Percentiles rank a stretch among this genome's conserved stretches.
Conservation (phyloP, 2,113 vertebrate genomes). For the Thryonomys swinderianus region DNA sequence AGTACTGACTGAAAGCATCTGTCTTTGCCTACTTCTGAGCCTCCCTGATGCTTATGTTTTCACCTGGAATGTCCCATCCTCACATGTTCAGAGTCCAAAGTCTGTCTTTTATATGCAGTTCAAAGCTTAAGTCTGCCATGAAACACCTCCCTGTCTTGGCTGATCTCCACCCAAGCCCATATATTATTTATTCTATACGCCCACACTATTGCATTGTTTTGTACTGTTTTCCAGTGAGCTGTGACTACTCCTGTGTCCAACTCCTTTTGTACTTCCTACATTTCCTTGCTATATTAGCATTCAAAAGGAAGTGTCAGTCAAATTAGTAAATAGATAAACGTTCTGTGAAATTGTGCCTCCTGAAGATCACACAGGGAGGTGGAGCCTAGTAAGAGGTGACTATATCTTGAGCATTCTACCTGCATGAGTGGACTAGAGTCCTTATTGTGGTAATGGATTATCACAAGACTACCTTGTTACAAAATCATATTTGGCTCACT, state of each 20-base stretch:
- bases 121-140: rapidly evolving
- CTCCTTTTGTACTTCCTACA: not conserved
- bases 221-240: not conserved
- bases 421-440: not conserved
- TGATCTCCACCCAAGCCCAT: not conserved
- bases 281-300: not conserved
- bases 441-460: not conserved
- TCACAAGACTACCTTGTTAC: not conserved
- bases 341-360: not conserved
- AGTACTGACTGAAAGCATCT: not conserved
- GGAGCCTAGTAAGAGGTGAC: not conserved
- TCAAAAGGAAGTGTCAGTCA: not conserved
- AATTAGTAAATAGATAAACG: not conserved
- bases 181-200: not conserved
- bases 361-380: not conserved
- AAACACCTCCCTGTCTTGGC: not conserved
- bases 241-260: no score
- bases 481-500: not conserved
- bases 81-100: not conserved
- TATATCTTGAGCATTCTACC: not conserved
- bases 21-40: not conserved
- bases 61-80: not conserved
- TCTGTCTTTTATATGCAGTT: not conserved
- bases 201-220: no score
- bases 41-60: not conserved